Conservation (phyloP, 2,797 vertebrate genomes). For the Pampus argenteus region DNA sequence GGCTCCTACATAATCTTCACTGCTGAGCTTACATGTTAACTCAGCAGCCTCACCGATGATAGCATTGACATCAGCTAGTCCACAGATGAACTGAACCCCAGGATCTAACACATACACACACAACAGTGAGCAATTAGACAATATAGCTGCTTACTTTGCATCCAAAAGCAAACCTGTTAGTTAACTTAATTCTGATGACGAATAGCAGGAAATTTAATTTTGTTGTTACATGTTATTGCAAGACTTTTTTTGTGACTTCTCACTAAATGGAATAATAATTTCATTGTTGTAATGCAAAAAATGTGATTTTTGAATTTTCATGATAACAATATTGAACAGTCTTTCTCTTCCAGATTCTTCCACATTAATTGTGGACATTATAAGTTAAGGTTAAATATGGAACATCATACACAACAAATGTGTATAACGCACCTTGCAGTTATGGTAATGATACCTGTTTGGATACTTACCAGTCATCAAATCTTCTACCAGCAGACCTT, state of each 20-base stretch:
- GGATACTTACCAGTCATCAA: slow-evolving; percentile 62
- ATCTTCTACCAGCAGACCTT: slow-evolving; percentile 57
- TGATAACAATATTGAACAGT: neutral
- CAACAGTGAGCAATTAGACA: slow-evolving; percentile 5
- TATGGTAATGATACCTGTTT: no score
- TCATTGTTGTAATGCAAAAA: neutral
- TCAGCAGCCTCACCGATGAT: slow-evolving; percentile 80
- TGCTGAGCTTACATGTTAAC: slow-evolving; percentile 86
- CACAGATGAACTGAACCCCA: slow-evolving; percentile 83
- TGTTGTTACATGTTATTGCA: neutral
- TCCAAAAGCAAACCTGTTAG: slow-evolving; percentile 2
- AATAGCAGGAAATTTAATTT: neutral
- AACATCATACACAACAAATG: no score
- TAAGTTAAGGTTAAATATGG: no score
- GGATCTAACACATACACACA: slow-evolving; percentile 73
- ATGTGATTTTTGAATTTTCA: neutral
- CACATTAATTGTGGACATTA: neutral
- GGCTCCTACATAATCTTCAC: slow-evolving; percentile 80
- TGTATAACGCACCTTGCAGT: no score
- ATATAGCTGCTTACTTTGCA: neutral
- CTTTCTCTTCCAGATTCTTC: no score
- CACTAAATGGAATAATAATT: neutral
- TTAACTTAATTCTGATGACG: neutral
- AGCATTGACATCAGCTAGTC: slow-evolving; percentile 81
- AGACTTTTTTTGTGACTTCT: neutral